Conservation (phyloP, 2,113 vertebrate species). For the Daubentonia madagascariensis region DNA sequence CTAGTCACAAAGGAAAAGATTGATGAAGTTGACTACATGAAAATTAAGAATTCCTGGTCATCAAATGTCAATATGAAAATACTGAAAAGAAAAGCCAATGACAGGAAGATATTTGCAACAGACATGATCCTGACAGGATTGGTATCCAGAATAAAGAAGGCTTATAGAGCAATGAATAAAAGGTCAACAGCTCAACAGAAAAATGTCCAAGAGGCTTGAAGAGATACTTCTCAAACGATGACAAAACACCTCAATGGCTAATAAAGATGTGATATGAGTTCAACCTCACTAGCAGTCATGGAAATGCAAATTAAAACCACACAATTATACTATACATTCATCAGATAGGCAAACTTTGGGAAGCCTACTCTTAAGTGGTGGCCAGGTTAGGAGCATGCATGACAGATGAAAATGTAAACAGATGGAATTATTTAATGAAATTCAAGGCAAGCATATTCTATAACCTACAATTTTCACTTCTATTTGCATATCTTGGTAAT, state of each 20-base stretch:
- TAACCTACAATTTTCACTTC: background rate
- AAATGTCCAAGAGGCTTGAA: background rate
- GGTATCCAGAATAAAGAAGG: background rate
- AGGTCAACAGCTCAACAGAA: background rate
- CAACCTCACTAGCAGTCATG: background rate
- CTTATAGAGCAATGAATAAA: background rate
- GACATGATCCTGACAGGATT: background rate
- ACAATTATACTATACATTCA: background rate
- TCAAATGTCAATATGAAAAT: background rate
- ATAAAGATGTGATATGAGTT: background rate
- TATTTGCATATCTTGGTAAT: background rate
- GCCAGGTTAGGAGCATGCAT: background rate
- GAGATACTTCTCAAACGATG: background rate
- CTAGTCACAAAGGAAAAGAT: background rate
- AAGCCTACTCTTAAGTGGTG: background rate
- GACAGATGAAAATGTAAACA: background rate
- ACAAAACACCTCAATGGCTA: background rate
- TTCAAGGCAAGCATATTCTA: background rate
- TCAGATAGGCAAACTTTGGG: background rate
- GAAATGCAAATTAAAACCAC: background rate
- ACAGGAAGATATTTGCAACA: background rate
- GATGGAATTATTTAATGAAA: background rate
- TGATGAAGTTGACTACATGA: background rate
- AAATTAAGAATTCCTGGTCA: background rate
- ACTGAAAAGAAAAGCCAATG: background rate